Percentiles rank a stretch among this genome's conserved stretches.
phyloP scores from a whole-genome alignment of 1,140 invertebrate species.

The Bombyx mandarina region DNA sequence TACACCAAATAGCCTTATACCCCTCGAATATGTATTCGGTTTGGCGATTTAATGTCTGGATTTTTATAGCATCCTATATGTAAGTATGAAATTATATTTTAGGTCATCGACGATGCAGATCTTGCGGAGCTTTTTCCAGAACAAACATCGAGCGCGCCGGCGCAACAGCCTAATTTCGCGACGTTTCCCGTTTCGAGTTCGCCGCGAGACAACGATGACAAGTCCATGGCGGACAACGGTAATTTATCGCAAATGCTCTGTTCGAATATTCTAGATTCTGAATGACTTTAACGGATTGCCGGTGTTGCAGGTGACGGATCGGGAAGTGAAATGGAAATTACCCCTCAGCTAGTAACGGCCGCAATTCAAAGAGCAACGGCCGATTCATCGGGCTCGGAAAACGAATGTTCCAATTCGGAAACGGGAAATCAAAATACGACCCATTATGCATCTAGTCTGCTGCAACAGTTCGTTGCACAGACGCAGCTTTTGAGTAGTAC shows the following conservation, averaged over 20 bases:
- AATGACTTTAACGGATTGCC: slow-evolving; percentile 11
- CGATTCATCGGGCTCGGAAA: slow-evolving; percentile 75
- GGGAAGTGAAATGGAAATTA: slow-evolving; percentile 79
- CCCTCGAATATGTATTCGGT: too few relatives aligned
- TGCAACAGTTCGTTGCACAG: slow-evolving; percentile 76
- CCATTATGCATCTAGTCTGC: slow-evolving; percentile 73
- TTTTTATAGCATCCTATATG: background rate
- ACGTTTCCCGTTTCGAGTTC: slow-evolving; percentile 46
- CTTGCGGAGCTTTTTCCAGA: slow-evolving; percentile 67
- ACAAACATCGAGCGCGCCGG: slow-evolving; percentile 60
- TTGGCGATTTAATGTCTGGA: background rate
- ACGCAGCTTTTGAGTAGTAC: slow-evolving; percentile 74
- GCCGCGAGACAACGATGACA: slow-evolving; percentile 50
- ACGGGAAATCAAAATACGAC: slow-evolving; percentile 56
- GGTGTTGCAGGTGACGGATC: slow-evolving; percentile 69
- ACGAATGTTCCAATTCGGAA: slow-evolving; percentile 68
- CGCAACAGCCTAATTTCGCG: slow-evolving; percentile 58
- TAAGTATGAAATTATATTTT: slow-evolving; percentile 12
- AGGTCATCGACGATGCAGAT: slow-evolving; percentile 68
- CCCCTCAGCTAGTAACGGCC: slow-evolving; percentile 77
- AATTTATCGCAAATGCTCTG: slow-evolving; percentile 10
- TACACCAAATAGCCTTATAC: too few relatives aligned
- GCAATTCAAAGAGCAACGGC: slow-evolving; percentile 77
- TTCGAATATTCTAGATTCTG: background rate
- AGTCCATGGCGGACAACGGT: slow-evolving; percentile 63